Base-by-base conservation (phyloP, 1,140 invertebrate species). In the Acromyrmex charruanus region DNA sequence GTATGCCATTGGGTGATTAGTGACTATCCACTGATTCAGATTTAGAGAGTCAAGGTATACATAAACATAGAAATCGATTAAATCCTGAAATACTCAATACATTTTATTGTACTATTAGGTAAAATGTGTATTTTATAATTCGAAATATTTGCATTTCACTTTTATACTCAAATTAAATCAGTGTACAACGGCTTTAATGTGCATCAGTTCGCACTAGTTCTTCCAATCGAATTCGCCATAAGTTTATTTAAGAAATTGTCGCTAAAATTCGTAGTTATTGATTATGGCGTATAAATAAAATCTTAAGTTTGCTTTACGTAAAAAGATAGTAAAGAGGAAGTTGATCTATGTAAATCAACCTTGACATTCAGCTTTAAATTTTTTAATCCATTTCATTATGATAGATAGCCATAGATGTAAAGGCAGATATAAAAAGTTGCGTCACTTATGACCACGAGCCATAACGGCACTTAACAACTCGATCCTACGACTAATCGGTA, bases 391-490 rank as follows among this genome's bases (percentile, higher is more conserved):
- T 51, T 49, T 68, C 39, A 18, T 16, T 65, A 51, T 7, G 61
- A 35, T 39, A 66, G 59, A 14, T 44, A 21, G 74, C n/a, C n/a
- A 7, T 59, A 39, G 35, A 77, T 12, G 21, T 77, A 63, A 25
- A 59, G 4, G 7, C 55, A 44, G 35, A 14, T 77, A 65, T 53
- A 25, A 39, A 81, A 81, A 81, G 14, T 69, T 5, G n/a, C 49
- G 14, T 39, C 63, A 14, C 14, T 74, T 28, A 49, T 39, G 31
- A 44, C 39, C 35, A 63, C 53, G 16, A 66, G 58, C 35, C 28
- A 59, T 89, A 89, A 88, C 87, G 86, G 86, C 44, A 63, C 44
- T 53, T 61, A 74, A 68, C 63, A 12, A 82, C 35, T 35, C 9
- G 77, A 80, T 80, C 9, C 49, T 16, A 69, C 31, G 31, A 39